Evolutionary conservation across 2,797 vertebrate species (phyloP).

Genomic region (Carduelis carduelis): DNA sequence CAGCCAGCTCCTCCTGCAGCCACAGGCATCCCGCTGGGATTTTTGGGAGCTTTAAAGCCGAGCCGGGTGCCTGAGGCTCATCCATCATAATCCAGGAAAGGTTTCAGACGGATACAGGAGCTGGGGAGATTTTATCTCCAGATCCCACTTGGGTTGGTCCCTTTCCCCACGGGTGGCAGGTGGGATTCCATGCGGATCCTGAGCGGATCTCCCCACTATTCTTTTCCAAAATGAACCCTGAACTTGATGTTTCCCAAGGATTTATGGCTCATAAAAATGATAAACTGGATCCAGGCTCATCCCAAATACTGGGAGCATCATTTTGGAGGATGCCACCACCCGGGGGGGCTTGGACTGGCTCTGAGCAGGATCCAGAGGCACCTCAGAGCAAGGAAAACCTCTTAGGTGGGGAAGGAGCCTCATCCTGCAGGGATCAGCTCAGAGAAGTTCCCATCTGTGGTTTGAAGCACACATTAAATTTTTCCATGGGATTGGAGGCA

Average conservation of each 20-base stretch:
- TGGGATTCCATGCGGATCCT: accelerated
- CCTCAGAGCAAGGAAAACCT: not conserved
- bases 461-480: not conserved
- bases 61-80: not conserved
- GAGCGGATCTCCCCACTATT: not conserved
- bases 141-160: accelerated
- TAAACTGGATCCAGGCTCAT: not conserved
- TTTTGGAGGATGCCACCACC: not conserved
- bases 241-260: not conserved
- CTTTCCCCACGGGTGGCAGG: not conserved
- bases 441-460: accelerated
- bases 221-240: accelerated
- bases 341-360: accelerated
- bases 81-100: not conserved
- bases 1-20: not conserved
- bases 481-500: not conserved
- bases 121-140: not conserved
- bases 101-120: not conserved
- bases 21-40: not conserved
- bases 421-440: not conserved
- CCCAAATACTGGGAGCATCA: accelerated
- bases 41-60: not conserved
- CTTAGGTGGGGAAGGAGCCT: not conserved
- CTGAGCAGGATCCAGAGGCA: not conserved
- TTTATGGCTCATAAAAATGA: not conserved